Base-by-base conservation (phyloP, 1,140 invertebrate species). In the Centruroides vittatus region DNA sequence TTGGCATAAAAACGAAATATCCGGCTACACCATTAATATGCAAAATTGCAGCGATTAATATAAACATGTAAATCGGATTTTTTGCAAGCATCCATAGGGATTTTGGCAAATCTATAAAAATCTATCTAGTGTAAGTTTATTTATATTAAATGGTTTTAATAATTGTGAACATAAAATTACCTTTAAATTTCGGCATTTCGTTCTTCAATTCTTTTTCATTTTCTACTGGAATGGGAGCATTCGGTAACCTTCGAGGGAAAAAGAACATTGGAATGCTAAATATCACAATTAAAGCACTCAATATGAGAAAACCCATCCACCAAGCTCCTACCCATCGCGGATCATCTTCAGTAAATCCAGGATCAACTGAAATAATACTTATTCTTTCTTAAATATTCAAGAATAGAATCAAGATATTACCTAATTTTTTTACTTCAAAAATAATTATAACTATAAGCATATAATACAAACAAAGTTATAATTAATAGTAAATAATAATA, bases 1-100 rank as follows among this genome's bases (percentile, higher is more conserved):
- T 86, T 3, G 85, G 84, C 71, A 85, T 79, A 65, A 84, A 86
- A 11, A 85, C 84, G 79, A 81, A 84, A 66, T 85, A 86, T 0
- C 84, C 84, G 72, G 83, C 82, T 65, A 83, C 83, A 3, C 84
- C 84, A 65, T 86, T 78, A 13, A 84, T 77, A 68, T 84, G 84
- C 67, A 85, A 85, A 3, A 84, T 78, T 3, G 79, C 77, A 3
- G 83, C 79, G 0, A 85, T 69, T 61, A 82, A 83, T 65, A 85
- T 84, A 69, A 78, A 82, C 76, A 85, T 81, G 35, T 85, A 75
- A 0, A 83, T 80, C 12, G 75, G 79, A 65, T 87, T 87, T 6
- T 73, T 79, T 9, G 82, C 67, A 5, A 86, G 66, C 5, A 81
- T 75, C 64, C 79, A 80, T 54, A 85, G 79, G 6, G 82, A 84